A percentile compares a stretch with the other conserved stretches of the same genome.
Evolutionary conservation across 2,113 vertebrate genomes (phyloP).

Genomic region (Girardinichthys multiradiatus): DNA sequence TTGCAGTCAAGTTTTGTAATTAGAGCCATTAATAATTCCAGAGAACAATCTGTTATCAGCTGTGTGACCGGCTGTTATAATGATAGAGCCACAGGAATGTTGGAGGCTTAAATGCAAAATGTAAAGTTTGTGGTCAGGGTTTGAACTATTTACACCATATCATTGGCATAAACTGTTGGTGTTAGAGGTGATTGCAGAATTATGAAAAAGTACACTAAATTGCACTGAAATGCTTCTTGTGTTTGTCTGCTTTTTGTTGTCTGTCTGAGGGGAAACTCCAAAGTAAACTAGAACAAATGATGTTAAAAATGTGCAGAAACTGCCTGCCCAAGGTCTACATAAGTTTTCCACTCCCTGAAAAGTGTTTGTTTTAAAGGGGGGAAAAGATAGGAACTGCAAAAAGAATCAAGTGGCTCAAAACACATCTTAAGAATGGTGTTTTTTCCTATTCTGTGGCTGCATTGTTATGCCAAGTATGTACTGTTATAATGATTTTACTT

Average conservation of each 20-base stretch:
- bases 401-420: slow-evolving; percentile 31
- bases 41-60: slow-evolving; percentile 14
- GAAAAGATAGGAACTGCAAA: slow-evolving; percentile 37
- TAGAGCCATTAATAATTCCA: slow-evolving; percentile 45
- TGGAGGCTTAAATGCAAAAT: slow-evolving; percentile 16
- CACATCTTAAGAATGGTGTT: slow-evolving; percentile 53
- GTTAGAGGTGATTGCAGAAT: slow-evolving; percentile 19
- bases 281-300: slow-evolving; percentile 48
- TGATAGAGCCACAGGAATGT: slow-evolving; percentile 22
- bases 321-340: slow-evolving; percentile 38
- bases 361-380: slow-evolving; percentile 18
- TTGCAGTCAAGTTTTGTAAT: slow-evolving; percentile 27
- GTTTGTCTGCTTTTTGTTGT: slow-evolving; percentile 32
- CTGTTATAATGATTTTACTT: slow-evolving; percentile 67
- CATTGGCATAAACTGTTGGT: background rate
- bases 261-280: slow-evolving; percentile 31
- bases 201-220: slow-evolving; percentile 32
- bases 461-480: slow-evolving; percentile 58
- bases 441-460: slow-evolving; percentile 38
- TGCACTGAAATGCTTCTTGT: slow-evolving; percentile 25
- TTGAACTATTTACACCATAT: background rate
- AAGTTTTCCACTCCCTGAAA: slow-evolving; percentile 26
- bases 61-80: slow-evolving; percentile 6
- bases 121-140: slow-evolving; percentile 21
- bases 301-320: slow-evolving; percentile 44